phyloP scores from a whole-genome alignment of 2,888 invertebrate genomes.

The Crioceris asparagi region DNA sequence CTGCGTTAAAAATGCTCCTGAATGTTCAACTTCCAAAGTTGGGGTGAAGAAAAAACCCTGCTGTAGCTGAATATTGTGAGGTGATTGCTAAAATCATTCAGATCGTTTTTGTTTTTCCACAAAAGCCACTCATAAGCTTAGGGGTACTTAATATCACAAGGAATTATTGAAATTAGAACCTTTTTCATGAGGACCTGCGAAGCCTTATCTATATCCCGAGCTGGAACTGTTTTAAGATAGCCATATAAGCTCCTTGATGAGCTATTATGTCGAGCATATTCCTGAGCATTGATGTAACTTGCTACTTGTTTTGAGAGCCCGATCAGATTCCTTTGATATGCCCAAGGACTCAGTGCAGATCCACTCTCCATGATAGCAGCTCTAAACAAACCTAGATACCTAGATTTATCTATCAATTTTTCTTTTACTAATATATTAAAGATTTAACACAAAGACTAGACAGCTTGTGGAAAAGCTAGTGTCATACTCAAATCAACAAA shows the following conservation, averaged over 20 bases:
- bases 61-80: conserved; percentile 14
- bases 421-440: no score
- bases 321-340: conserved; percentile 11
- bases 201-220: neutral
- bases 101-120: neutral
- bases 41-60: conserved; percentile 21
- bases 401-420: no score
- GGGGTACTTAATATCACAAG: neutral
- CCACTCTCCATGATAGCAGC: conserved; percentile 29
- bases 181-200: neutral
- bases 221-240: neutral
- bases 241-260: neutral
- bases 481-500: no score
- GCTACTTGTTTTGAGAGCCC: neutral
- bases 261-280: neutral
- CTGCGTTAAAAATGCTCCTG: conserved; percentile 18
- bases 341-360: conserved; percentile 27
- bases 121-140: neutral
- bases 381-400: conserved; percentile 20
- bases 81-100: conserved; percentile 11
- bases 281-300: neutral
- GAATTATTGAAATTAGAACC: neutral
- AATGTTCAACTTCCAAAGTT: conserved; percentile 17
- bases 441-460: no score
- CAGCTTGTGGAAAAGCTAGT: no score